phyloP scores from a whole-genome alignment of 2,797 vertebrate species.

The Melanitta fusca region DNA sequence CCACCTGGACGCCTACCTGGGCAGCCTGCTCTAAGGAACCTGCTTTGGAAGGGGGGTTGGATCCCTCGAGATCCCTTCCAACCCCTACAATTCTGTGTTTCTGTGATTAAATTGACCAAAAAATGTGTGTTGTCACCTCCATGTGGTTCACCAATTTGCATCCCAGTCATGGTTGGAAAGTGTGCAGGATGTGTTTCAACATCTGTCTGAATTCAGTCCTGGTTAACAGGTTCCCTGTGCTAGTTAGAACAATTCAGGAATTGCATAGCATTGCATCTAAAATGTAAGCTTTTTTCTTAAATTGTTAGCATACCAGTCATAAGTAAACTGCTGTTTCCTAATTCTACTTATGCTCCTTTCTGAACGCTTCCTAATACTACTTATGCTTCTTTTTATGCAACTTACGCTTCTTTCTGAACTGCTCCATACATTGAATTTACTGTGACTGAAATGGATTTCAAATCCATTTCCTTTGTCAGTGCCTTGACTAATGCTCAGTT shows the following conservation, averaged over 20 bases:
- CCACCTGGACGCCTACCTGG: too few relatives aligned
- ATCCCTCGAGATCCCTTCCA: too few relatives aligned
- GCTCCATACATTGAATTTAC: not conserved
- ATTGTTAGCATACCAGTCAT: fast-evolving
- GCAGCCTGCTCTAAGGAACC: too few relatives aligned
- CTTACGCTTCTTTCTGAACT: not conserved
- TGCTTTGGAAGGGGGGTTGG: too few relatives aligned
- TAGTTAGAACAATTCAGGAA: not conserved
- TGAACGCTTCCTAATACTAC: not conserved
- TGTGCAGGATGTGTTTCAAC: not conserved
- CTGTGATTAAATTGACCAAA: not conserved
- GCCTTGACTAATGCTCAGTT: not conserved
- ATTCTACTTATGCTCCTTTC: not conserved
- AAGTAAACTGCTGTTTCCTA: not conserved
- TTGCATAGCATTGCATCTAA: fast-evolving
- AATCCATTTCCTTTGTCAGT: not conserved
- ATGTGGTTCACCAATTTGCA: fast-evolving
- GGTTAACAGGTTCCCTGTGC: fast-evolving
- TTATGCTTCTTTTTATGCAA: too few relatives aligned
- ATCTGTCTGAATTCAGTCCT: not conserved
- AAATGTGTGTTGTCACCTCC: fast-evolving
- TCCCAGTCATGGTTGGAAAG: not conserved
- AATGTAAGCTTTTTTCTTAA: not conserved
- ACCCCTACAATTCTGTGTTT: too few relatives aligned
- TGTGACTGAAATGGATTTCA: not conserved